A percentile compares a stretch with the other conserved stretches of the same genome.
Evolutionary conservation across 2,113 vertebrate species (phyloP).

Genomic region (Quiscalus mexicanus): DNA sequence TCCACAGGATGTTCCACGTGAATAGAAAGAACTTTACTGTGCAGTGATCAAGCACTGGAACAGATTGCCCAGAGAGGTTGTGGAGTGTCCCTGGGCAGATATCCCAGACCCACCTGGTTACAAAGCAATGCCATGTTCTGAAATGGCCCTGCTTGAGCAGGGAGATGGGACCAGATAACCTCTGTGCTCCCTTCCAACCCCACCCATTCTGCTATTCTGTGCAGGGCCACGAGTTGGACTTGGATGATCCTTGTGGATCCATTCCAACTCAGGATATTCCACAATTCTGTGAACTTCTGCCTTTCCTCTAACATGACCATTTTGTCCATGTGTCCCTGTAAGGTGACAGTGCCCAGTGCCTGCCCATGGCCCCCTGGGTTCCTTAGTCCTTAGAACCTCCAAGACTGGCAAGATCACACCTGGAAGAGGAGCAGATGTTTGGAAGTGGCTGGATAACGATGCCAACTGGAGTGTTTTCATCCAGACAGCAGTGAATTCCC

Average conservation of each 20-base stretch:
- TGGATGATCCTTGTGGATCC: not conserved
- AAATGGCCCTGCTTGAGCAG: not conserved
- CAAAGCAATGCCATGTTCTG: not conserved
- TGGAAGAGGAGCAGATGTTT: not conserved
- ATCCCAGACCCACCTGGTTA: not conserved
- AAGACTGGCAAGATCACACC: not conserved
- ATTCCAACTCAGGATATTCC: not conserved
- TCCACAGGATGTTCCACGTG: not conserved
- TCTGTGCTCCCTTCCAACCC: not conserved
- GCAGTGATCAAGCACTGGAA: not conserved
- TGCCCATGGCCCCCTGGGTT: not conserved
- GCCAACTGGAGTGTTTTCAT: not conserved
- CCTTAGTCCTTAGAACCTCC: not conserved
- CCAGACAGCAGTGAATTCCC: not conserved
- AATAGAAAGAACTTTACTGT: not conserved
- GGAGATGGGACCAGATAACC: not conserved
- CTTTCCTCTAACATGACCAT: not conserved
- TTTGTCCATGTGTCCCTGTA: not conserved
- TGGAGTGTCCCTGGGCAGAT: not conserved
- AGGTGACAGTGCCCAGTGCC: not conserved
- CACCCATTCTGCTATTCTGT: not conserved
- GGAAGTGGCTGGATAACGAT: not conserved
- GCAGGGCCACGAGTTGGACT: not conserved
- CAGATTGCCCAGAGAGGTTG: not conserved
- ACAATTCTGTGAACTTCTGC: not conserved